Percentiles rank a stretch among this genome's conserved stretches.
Evolutionary conservation across 2,888 invertebrate genomes (phyloP).

Genomic region (Meghimatium bilineatum): DNA sequence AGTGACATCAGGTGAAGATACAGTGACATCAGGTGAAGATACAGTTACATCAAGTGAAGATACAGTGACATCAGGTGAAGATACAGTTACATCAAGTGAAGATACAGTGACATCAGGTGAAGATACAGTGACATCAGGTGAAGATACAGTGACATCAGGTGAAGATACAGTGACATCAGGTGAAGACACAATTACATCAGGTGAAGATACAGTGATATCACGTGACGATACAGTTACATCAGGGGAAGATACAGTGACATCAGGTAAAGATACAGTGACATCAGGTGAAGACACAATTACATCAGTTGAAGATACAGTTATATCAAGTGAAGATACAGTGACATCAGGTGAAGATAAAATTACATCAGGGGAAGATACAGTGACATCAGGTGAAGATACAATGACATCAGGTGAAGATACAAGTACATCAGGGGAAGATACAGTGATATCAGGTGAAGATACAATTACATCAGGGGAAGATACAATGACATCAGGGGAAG

Average conservation of each 20-base stretch:
- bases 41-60: not conserved
- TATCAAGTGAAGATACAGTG: not conserved
- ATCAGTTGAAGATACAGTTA: not conserved
- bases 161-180: not conserved
- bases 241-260: not conserved
- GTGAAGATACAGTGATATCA: constrained; percentile 2
- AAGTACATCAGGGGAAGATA: not conserved
- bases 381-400: not conserved
- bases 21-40: constrained; percentile 3
- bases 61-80: not conserved
- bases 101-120: not conserved
- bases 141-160: not conserved
- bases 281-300: not conserved
- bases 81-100: not conserved
- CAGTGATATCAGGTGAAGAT: not conserved
- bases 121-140: not conserved
- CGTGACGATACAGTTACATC: not conserved
- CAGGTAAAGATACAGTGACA: constrained; percentile 1
- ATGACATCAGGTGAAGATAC: not conserved
- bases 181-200: not conserved
- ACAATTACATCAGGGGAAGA: not conserved
- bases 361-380: not conserved
- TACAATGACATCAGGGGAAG: not conserved
- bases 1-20: not conserved
- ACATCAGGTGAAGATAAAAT: not conserved